These are phyloP conservation scores for Sebastes nivosus DNA, from an alignment of 2,797 vertebrate species.

Conservation along the genomic window DNA sequence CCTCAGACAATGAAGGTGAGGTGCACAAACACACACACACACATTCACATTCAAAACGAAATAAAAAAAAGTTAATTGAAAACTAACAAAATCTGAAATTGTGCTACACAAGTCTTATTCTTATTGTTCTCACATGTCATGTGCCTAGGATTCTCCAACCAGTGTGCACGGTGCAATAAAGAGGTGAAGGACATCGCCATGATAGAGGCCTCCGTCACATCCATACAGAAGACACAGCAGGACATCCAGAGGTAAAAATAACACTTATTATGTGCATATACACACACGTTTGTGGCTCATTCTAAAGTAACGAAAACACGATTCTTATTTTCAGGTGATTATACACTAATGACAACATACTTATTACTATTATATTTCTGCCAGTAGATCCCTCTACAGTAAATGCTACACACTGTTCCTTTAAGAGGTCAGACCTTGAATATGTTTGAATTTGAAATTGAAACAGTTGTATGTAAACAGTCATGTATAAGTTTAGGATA, in stretches of 20 bases:
- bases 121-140: background rate
- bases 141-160: constrained; percentile 73
- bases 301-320: too few relatives aligned
- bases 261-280: background rate
- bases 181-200: constrained; percentile 87
- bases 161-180: constrained; percentile 88
- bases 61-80: background rate
- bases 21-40: background rate
- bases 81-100: background rate
- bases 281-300: background rate
- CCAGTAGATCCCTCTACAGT: too few relatives aligned
- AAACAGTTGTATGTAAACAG: background rate
- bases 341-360: too few relatives aligned
- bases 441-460: background rate
- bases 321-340: too few relatives aligned
- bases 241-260: constrained; percentile 91
- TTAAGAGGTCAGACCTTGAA: background rate
- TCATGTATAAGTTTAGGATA: background rate
- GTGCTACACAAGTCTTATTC: background rate
- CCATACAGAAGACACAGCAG: constrained; percentile 90
- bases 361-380: too few relatives aligned
- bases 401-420: background rate
- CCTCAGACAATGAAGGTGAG: constrained; percentile 92
- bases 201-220: constrained; percentile 89
- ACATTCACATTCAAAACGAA: too few relatives aligned